Evolutionary conservation across 2,797 vertebrate species (phyloP).

Genomic region (Geotrypetes seraphini): DNA sequence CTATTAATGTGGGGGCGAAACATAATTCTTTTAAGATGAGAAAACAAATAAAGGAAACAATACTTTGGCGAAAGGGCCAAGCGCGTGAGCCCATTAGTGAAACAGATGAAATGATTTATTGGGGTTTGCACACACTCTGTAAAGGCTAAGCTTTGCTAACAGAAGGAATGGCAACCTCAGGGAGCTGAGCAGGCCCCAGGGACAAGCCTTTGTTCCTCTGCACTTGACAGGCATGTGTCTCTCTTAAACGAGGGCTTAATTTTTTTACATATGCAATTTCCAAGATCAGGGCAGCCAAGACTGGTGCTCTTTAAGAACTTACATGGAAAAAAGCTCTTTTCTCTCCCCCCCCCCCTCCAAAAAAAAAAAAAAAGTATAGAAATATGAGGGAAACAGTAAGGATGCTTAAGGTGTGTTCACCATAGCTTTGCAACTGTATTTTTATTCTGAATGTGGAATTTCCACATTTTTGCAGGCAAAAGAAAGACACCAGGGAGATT

Average conservation of each 20-base stretch:
- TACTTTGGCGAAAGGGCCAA: slow-evolving; percentile 34
- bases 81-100: slow-evolving; percentile 43
- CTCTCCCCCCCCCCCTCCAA: no score
- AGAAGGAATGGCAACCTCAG: slow-evolving; percentile 65
- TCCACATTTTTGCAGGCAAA: no score
- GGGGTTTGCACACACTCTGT: slow-evolving; percentile 59
- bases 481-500: no score
- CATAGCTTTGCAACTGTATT: slow-evolving; percentile 38
- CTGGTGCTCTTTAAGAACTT: slow-evolving; percentile 62
- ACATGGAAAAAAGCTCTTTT: slow-evolving; percentile 57
- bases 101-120: slow-evolving; percentile 73
- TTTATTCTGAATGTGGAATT: slow-evolving; percentile 27
- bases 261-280: slow-evolving; percentile 91
- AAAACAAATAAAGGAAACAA: slow-evolving; percentile 33
- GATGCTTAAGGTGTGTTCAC: slow-evolving; percentile 62
- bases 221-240: slow-evolving; percentile 92
- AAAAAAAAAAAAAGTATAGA: no score
- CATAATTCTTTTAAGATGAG: no score
- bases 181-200: slow-evolving; percentile 61
- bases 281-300: slow-evolving; percentile 64
- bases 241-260: slow-evolving; percentile 87
- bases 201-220: slow-evolving; percentile 69
- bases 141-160: slow-evolving; percentile 66
- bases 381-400: no score
- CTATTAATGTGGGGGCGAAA: no score